Conservation (phyloP, 2,797 vertebrate genomes). For the Scarus forsteni region DNA sequence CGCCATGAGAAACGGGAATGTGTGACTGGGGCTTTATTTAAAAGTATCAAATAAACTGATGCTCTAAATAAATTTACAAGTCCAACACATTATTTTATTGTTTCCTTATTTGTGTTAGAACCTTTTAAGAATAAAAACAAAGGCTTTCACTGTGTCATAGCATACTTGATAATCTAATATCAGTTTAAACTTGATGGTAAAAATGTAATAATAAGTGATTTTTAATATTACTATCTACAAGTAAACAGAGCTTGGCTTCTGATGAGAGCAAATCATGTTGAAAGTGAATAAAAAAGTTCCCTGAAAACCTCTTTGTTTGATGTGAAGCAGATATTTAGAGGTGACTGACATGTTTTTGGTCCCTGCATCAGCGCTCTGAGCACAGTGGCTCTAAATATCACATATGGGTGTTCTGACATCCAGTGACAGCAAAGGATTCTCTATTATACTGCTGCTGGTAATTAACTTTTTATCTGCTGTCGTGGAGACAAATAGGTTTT, state of each 20-base stretch:
- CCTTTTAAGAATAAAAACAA: too few species aligned
- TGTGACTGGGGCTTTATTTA: too few species aligned
- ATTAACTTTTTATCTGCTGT: conserved; percentile 57
- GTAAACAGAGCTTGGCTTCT: background rate
- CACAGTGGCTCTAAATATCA: conserved; percentile 11
- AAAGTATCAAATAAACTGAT: too few species aligned
- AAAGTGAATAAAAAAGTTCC: conserved; percentile 11
- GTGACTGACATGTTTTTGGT: conserved; percentile 42
- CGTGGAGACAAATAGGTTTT: conserved; percentile 48
- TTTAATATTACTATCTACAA: background rate
- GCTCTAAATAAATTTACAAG: too few species aligned
- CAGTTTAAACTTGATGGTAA: too few species aligned
- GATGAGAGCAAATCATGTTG: conserved; percentile 11
- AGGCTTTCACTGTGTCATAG: too few species aligned
- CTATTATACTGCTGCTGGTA: conserved; percentile 34
- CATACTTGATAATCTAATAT: too few species aligned
- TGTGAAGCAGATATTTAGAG: background rate
- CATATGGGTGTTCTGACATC: conserved; percentile 36
- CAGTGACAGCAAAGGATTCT: conserved; percentile 25
- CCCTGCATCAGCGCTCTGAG: conserved; percentile 11
- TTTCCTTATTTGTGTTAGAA: too few species aligned
- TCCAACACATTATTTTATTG: too few species aligned
- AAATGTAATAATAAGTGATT: background rate
- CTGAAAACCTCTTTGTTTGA: conserved; percentile 21
- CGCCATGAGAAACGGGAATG: too few species aligned